Base-by-base conservation (phyloP, 2,113 vertebrate species). In the Pogona vitticeps region DNA sequence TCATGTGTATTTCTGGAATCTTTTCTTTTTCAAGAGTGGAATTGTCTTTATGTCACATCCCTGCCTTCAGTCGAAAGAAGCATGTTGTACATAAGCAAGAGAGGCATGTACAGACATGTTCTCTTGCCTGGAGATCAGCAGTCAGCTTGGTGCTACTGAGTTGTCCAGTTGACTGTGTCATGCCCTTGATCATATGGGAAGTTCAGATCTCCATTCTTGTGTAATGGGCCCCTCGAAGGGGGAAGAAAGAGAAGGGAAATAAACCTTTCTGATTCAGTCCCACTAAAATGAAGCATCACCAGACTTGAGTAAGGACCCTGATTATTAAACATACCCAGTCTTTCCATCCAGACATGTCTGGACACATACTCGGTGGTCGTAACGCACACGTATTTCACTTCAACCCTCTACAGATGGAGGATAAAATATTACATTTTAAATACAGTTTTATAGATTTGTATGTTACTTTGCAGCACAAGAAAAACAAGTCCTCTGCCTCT, bases 261-360 rank as follows among this genome's bases (percentile, higher is more conserved):
- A 75, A 87, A 38, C 14, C 40, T n/a, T 63, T 67, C 89, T 91
- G 89, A 90, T 90, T 93, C 90, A 91, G 59, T 38, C 56, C 76
- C 59, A 9, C 59, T 68, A 73, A 86, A 72, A 46, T 86, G 89
- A 92, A 92, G 90, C 40, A 85, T 75, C 21, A 38, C 21, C 59
- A 31, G 76, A 72, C 59, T 68, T 72, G 75, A 71, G 75, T 3
- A 85, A 83, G 80, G 86, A 85, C 91, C 83, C 83, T 72, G 31
- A 59, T 86, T 88, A 91, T 89, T 88, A 86, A 89, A 80, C 28
- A 5, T 23, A 42, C 23, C 33, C 67, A 21, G 1, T 33, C 28
- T 84, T 59, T 75, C 36, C 40, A 42, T 36, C 31, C 58, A 73
- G 76, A 81, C 77, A 1, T 68, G 83, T n/a, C 28, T 56, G 86